Evolutionary conservation across 2,888 invertebrate species (phyloP), one percentile per base, ranked within the genome.

Genomic region (Bombylius major): DNA sequence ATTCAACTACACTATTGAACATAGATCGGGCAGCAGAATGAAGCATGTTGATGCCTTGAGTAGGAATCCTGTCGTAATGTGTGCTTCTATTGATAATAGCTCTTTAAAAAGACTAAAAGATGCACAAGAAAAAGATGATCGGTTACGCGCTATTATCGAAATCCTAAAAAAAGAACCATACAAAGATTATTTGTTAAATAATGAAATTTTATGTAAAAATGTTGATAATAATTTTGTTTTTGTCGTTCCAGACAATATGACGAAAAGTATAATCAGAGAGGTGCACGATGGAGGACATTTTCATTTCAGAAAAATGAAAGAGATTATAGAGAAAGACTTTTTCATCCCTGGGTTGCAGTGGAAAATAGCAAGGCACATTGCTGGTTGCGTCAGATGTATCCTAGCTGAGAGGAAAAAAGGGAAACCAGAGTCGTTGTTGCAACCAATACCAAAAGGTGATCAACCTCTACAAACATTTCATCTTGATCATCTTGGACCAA

Each of bases 401-500:
- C 45, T 61, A 36, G 49, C 56, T 31, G 36, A 61, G 56, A 52
- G 65, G 66, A 45, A 70, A 51, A 55, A 44, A 6, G 70, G 70
- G 3, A 69, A 66, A 56, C 59, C 64, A 32, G 68, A 69, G 60
- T 67, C 69, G 31, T 64, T 62, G 13, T 57, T 70, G 39, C 53
- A 69, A 49, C 61, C 65, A 0, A 65, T 72, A 2, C 63, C 65
- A 12, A 71, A 71, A 52, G 69, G 62, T 12, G 63, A 60, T 1
- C 63, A 11, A 68, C 70, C n/a, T n/a, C n/a, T n/a, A n/a, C n/a
- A n/a, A n/a, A n/a, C n/a, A n/a, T n/a, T n/a, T n/a, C n/a, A n/a
- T 48, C 48, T 67, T n/a, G 70, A 70, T 47, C 71, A 71, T 47
- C 34, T 71, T 5, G 69, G 70, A 6, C 69, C 69, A 4, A 46